Percentiles rank a stretch among this genome's conserved stretches.
These are phyloP conservation scores for Lepilemur septentrionalis DNA, from an alignment of 2,797 vertebrate genomes.

Conservation along the genomic window DNA sequence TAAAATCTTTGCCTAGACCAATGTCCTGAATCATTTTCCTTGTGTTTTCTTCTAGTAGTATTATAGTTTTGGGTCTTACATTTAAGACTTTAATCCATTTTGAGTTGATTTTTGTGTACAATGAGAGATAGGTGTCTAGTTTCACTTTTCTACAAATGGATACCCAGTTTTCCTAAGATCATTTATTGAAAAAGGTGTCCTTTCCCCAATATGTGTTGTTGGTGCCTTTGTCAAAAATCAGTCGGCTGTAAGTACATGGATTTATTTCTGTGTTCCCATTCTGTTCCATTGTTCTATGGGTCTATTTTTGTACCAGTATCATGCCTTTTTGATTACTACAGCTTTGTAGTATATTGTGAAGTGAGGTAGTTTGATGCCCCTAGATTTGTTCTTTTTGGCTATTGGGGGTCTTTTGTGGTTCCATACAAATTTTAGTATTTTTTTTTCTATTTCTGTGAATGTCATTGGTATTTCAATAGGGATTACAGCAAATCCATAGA, in stretches of 20 bases:
- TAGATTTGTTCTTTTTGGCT: not conserved
- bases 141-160: not conserved
- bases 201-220: not conserved
- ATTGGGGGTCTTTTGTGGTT: not conserved
- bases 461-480: not conserved
- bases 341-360: not conserved
- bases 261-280: not conserved
- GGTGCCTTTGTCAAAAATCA: not conserved
- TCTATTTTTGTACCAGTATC: not conserved
- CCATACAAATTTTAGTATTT: not conserved
- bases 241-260: not conserved
- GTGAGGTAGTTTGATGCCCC: not conserved
- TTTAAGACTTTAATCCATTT: not conserved
- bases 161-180: not conserved
- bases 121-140: not conserved
- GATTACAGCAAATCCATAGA: not conserved
- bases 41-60: not conserved
- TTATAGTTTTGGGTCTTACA: not conserved
- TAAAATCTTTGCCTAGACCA: not conserved
- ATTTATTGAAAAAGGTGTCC: not conserved
- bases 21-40: not conserved
- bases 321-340: not conserved
- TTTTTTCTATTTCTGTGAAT: not conserved
- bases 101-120: not conserved
- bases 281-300: not conserved